Conservation (phyloP, 64 coral and sea anemone genomes). For the Montipora cactus region DNA sequence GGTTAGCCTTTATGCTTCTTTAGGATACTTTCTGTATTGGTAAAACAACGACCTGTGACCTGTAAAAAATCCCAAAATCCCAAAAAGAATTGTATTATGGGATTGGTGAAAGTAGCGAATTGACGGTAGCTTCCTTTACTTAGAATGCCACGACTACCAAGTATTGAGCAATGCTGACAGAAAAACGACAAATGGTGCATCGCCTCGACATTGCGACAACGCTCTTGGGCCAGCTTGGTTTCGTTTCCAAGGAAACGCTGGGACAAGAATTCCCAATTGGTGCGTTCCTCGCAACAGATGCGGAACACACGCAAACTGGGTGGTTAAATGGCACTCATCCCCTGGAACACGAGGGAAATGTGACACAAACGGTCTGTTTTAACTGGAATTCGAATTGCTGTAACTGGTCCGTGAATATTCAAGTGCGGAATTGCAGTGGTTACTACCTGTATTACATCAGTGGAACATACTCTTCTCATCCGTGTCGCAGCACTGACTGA, state of each 20-base stretch:
- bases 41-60: too few relatives aligned
- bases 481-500: not conserved
- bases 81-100: too few relatives aligned
- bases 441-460: not conserved
- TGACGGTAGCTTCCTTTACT: not conserved
- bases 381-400: not conserved
- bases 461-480: not conserved
- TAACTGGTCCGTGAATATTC: not conserved
- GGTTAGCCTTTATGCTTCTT: too few relatives aligned
- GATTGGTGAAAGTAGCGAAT: too few relatives aligned
- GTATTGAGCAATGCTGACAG: not conserved
- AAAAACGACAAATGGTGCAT: not conserved
- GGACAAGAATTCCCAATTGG: not conserved
- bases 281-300: not conserved
- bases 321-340: slow-evolving; percentile 17
- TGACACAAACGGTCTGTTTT: not conserved
- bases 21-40: too few relatives aligned
- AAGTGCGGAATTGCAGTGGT: not conserved
- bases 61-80: too few relatives aligned
- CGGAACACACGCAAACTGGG: not conserved
- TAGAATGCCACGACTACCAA: not conserved
- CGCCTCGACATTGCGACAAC: not conserved
- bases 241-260: not conserved
- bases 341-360: not conserved
- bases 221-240: not conserved